These are phyloP conservation scores for Myotis myotis DNA, from an alignment of 2,797 vertebrate genomes.

Conservation along the genomic window DNA sequence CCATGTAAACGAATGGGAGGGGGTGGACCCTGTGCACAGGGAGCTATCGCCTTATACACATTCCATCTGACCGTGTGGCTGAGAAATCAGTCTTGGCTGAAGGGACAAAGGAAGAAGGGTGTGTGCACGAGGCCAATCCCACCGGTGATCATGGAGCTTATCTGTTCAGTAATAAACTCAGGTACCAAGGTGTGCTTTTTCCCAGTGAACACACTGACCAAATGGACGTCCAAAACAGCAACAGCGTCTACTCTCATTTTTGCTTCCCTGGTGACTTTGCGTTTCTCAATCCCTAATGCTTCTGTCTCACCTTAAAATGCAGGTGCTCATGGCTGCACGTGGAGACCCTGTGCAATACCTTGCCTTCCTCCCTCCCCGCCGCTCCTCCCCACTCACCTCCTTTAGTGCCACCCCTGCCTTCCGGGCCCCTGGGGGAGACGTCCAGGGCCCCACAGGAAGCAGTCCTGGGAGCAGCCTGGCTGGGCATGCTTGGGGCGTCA, in stretches of 20 bases:
- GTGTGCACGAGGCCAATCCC: too few species aligned
- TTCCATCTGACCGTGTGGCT: not conserved
- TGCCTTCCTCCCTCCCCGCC: fast-evolving
- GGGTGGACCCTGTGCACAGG: not conserved
- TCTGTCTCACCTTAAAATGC: not conserved
- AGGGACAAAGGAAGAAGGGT: not conserved
- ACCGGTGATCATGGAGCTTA: not conserved
- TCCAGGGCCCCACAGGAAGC: not conserved
- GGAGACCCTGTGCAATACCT: fast-evolving
- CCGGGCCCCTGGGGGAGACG: not conserved
- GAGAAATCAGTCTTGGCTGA: not conserved
- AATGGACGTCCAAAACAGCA: not conserved
- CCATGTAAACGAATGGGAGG: not conserved
- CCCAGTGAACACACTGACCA: not conserved
- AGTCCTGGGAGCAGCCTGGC: not conserved
- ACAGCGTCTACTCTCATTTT: too few species aligned
- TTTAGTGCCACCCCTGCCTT: fast-evolving
- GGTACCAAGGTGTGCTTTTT: not conserved
- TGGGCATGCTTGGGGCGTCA: not conserved
- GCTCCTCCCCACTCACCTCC: fast-evolving
- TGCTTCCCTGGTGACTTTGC: fast-evolving
- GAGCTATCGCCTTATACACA: not conserved
- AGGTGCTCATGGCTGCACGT: not conserved
- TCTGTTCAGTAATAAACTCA: not conserved
- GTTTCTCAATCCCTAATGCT: not conserved